These are phyloP conservation scores for Argyresthia albistria DNA, from an alignment of 2,888 invertebrate species.

Conservation along the genomic window DNA sequence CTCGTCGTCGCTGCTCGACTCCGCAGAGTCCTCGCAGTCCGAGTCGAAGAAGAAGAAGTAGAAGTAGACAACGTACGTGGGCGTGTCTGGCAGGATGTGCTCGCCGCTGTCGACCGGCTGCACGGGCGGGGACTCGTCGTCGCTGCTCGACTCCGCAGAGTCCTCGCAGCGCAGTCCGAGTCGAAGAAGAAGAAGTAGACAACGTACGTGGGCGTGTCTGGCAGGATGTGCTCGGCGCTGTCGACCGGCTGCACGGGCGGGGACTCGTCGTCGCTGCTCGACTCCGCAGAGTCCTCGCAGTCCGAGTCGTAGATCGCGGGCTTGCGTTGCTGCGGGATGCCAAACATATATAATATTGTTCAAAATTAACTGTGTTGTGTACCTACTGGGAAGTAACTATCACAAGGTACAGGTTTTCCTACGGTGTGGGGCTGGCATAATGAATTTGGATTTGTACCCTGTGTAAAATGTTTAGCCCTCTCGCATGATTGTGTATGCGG, in stretches of 20 bases:
- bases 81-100: not conserved
- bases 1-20: slow-evolving; percentile 84
- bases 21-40: slow-evolving; percentile 84
- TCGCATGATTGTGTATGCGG: too few relatives aligned
- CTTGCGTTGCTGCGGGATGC: slow-evolving; percentile 39
- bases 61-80: too few relatives aligned
- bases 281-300: slow-evolving; percentile 85
- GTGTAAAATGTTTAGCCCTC: too few relatives aligned
- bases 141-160: slow-evolving; percentile 84
- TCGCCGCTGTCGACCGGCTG: slow-evolving; percentile 51
- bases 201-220: too few relatives aligned
- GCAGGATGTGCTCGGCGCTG: slow-evolving; percentile 25
- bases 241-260: slow-evolving; percentile 50
- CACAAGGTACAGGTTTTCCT: too few relatives aligned
- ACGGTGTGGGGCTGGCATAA: too few relatives aligned
- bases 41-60: slow-evolving; percentile 84
- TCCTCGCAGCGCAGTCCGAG: slow-evolving; percentile 85
- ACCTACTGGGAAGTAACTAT: too few relatives aligned
- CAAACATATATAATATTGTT: not conserved
- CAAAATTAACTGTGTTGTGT: too few relatives aligned
- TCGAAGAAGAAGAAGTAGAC: too few relatives aligned
- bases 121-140: slow-evolving; percentile 73
- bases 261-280: slow-evolving; percentile 81
- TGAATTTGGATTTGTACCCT: too few relatives aligned
- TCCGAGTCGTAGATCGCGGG: slow-evolving; percentile 81